A percentile compares a stretch with the other conserved stretches of the same genome.
These are phyloP conservation scores for Rhinopomastus cyanomelas DNA, from an alignment of 2,113 vertebrate species.

Conservation along the genomic window DNA sequence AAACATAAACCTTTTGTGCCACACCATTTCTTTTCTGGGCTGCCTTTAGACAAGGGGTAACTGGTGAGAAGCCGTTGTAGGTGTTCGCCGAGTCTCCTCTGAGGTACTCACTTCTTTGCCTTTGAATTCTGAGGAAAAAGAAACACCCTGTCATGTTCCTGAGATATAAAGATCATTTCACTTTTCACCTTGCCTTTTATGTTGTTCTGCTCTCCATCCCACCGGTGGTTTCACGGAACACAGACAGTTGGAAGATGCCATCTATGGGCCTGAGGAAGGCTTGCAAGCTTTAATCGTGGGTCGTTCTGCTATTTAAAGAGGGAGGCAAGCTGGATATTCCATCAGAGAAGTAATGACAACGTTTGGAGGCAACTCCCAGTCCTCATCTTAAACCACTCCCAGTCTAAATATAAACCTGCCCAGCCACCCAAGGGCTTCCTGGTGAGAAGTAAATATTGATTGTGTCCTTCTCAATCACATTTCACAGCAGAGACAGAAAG, in stretches of 20 bases:
- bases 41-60: not conserved
- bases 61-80: not conserved
- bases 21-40: not conserved
- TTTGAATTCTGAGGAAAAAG: not conserved
- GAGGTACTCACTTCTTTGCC: not conserved
- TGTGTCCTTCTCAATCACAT: not conserved
- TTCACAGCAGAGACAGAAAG: not conserved
- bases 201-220: not conserved
- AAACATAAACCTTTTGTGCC: not conserved
- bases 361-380: not conserved
- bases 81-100: not conserved
- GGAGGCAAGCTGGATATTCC: not conserved
- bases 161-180: not conserved
- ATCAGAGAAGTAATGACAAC: not conserved
- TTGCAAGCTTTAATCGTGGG: constrained; percentile 17
- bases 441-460: not conserved
- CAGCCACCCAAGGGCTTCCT: not conserved
- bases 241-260: constrained; percentile 60
- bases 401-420: constrained; percentile 28
- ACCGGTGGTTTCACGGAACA: not conserved
- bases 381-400: not conserved
- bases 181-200: constrained; percentile 7
- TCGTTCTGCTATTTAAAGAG: not conserved
- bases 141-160: not conserved
- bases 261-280: constrained; percentile 56